These are phyloP conservation scores for Piezodorus guildinii DNA, from an alignment of 1,140 invertebrate genomes.

Conservation along the genomic window DNA sequence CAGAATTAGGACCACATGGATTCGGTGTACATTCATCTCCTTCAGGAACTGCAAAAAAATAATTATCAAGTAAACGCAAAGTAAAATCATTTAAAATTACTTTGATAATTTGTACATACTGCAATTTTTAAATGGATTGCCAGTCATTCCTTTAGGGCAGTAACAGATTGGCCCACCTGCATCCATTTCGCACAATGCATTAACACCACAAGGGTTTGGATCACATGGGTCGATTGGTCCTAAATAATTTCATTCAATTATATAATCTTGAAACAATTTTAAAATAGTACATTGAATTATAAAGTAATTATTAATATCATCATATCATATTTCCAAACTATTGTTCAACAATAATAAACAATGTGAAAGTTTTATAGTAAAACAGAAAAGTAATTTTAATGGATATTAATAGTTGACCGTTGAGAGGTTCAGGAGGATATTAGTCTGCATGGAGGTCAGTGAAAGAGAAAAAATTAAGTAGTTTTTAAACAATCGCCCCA, in stretches of 20 bases:
- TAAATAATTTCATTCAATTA: slow-evolving; percentile 27
- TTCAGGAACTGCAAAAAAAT: slow-evolving; percentile 56
- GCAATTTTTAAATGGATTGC: slow-evolving; percentile 83
- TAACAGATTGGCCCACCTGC: slow-evolving; percentile 78
- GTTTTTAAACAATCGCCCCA: too few relatives aligned
- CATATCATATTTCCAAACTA: too few relatives aligned
- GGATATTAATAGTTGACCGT: too few relatives aligned
- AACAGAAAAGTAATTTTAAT: too few relatives aligned
- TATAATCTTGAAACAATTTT: not conserved
- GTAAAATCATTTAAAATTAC: not conserved
- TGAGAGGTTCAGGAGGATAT: too few relatives aligned
- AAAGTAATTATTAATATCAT: too few relatives aligned
- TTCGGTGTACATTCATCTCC: slow-evolving; percentile 73
- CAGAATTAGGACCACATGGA: slow-evolving; percentile 70
- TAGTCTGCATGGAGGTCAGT: too few relatives aligned
- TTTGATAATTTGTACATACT: slow-evolving; percentile 49
- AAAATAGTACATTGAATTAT: too few relatives aligned
- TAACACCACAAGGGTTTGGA: slow-evolving; percentile 71
- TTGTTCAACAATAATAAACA: too few relatives aligned
- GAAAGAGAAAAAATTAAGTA: too few relatives aligned
- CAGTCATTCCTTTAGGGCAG: slow-evolving; percentile 77
- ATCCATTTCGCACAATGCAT: slow-evolving; percentile 73
- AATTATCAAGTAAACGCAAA: not conserved
- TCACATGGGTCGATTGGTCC: slow-evolving; percentile 55
- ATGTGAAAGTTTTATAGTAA: too few relatives aligned